Conservation (phyloP, 2,888 invertebrate genomes). For the Orthonevra nobilis region DNA sequence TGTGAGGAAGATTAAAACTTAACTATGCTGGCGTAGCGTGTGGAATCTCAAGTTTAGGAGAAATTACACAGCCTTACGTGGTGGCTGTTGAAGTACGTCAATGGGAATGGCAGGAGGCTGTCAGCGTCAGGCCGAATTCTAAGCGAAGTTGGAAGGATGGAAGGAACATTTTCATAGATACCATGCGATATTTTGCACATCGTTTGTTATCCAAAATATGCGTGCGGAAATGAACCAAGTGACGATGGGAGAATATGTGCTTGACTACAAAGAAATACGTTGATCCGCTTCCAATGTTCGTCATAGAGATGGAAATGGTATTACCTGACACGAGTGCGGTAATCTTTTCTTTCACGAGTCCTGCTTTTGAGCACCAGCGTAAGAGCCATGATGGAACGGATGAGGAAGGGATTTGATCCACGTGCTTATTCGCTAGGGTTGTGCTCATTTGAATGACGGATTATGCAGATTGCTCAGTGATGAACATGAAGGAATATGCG, state of each 20-base stretch:
- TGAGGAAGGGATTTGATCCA: neutral
- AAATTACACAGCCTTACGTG: too few species aligned
- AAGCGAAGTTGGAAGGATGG: too few species aligned
- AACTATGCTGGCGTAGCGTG: too few species aligned
- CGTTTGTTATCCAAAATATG: slow-evolving; percentile 17
- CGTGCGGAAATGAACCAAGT: slow-evolving; percentile 33
- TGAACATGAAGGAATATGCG: neutral
- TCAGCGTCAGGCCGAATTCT: neutral
- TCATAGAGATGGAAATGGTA: neutral
- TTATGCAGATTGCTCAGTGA: slow-evolving; percentile 9
- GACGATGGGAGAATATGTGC: slow-evolving; percentile 26
- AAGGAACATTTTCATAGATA: slow-evolving; percentile 31
- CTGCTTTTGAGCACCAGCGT: slow-evolving; percentile 11
- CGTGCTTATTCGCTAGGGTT: neutral
- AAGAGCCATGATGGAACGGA: slow-evolving; percentile 4
- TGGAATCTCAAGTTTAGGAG: too few species aligned
- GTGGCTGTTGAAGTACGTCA: too few species aligned
- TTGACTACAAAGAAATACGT: slow-evolving; percentile 30
- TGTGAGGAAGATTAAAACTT: too few species aligned
- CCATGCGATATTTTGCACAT: slow-evolving; percentile 31
- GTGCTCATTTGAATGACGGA: neutral
- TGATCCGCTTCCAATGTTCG: slow-evolving; percentile 7
- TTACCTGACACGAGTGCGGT: slow-evolving; percentile 7
- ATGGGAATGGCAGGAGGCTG: neutral
- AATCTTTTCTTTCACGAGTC: neutral